A percentile compares a stretch with the other conserved stretches of the same genome.
Evolutionary conservation across 2,888 invertebrate species (phyloP).

Genomic region (Iselma pallidipennis): DNA sequence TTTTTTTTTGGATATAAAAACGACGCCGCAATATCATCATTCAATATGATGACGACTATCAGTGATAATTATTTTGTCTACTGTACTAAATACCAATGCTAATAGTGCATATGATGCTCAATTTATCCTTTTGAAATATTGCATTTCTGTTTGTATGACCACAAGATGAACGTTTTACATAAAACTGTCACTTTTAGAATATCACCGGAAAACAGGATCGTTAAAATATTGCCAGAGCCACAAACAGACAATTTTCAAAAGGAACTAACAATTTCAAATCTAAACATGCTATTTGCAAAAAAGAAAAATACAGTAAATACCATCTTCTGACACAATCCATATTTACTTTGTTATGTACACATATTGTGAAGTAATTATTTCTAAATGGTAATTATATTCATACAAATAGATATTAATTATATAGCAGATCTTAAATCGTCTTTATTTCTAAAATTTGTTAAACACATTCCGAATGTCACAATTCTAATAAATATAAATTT

Average conservation of each 20-base stretch:
- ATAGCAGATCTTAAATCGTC: no score
- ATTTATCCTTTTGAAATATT: background rate
- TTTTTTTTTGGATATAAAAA: background rate
- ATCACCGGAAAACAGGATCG: background rate
- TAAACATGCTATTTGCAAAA: no score
- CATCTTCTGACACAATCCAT: no score
- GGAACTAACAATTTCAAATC: no score
- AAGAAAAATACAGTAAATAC: no score
- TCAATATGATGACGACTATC: background rate
- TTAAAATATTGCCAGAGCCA: background rate
- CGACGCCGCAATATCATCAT: background rate
- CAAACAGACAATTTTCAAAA: background rate
- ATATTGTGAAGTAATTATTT: no score
- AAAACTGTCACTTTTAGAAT: background rate
- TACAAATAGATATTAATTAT: no score
- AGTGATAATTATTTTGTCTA: background rate
- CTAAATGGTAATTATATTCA: no score
- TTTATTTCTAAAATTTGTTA: background rate
- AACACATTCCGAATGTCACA: background rate
- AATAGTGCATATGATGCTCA: background rate
- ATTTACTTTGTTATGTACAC: no score
- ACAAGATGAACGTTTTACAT: background rate
- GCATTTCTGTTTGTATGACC: background rate
- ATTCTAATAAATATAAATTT: background rate
- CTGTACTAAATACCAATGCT: background rate